Evolutionary conservation across 2,113 vertebrate genomes (phyloP).

Genomic region (Ciconia boyciana): DNA sequence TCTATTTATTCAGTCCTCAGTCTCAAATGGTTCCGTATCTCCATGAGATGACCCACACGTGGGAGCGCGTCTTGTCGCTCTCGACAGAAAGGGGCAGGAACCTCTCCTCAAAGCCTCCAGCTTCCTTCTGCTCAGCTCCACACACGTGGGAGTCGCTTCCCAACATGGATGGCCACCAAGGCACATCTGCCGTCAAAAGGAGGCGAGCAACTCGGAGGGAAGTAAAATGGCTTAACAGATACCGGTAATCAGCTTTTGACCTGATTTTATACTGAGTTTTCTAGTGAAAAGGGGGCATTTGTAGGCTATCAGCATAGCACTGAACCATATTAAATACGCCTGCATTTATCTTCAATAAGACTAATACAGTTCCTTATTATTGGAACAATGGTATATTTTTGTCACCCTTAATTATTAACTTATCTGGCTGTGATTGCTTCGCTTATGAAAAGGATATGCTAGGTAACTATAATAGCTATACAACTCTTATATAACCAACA

Average conservation of each 20-base stretch:
- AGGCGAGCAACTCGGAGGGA: neutral
- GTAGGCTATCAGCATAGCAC: neutral
- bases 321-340: neutral
- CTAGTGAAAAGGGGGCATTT: neutral
- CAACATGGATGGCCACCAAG: neutral
- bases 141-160: neutral
- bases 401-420: constrained; percentile 46
- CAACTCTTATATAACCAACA: neutral
- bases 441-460: neutral
- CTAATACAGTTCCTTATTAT: neutral
- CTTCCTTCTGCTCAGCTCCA: constrained; percentile 11
- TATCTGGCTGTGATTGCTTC: neutral
- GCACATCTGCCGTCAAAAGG: neutral
- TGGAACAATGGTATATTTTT: constrained; percentile 46
- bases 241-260: neutral
- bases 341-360: neutral
- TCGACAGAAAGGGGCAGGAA: neutral
- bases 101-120: neutral
- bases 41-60: neutral
- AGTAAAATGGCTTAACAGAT: neutral
- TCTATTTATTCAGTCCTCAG: neutral
- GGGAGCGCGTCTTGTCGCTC: neutral
- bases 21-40: neutral
- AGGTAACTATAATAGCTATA: neutral
- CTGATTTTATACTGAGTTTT: neutral